These are phyloP conservation scores for Astropecten irregularis DNA, from an alignment of 53 echinoderm and acorn worm genomes.

Conservation along the genomic window DNA sequence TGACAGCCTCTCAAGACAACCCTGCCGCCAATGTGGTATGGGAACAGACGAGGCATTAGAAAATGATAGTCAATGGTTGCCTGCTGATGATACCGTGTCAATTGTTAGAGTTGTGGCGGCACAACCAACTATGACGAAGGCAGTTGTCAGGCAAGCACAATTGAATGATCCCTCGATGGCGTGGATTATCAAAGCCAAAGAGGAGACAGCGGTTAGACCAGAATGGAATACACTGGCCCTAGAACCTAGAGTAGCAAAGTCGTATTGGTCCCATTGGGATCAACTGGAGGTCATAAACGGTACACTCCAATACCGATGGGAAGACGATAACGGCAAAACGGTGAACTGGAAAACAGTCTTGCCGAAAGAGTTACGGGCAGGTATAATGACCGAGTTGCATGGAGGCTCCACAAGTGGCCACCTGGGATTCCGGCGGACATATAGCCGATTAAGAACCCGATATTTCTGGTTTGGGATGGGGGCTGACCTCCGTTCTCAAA, in stretches of 20 bases:
- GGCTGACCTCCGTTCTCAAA: slow-evolving; percentile 31
- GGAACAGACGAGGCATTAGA: not conserved
- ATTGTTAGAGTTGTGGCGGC: not conserved
- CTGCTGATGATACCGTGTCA: not conserved
- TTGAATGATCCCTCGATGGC: slow-evolving; percentile 15
- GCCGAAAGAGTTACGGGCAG: not conserved
- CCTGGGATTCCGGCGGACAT: slow-evolving; percentile 64
- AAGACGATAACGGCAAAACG: slow-evolving; percentile 36
- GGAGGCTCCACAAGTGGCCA: slow-evolving; percentile 56
- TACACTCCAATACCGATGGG: slow-evolving; percentile 60
- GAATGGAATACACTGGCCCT: slow-evolving; percentile 17
- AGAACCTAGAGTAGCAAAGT: slow-evolving; percentile 9
- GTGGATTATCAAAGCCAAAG: slow-evolving; percentile 19
- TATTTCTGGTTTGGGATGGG: slow-evolving; percentile 67
- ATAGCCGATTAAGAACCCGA: slow-evolving; percentile 18
- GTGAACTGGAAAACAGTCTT: slow-evolving; percentile 55
- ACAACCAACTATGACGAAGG: not conserved
- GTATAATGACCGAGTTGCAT: slow-evolving; percentile 57
- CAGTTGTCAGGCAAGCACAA: no score
- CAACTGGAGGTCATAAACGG: slow-evolving; percentile 40
- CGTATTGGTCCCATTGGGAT: slow-evolving; percentile 64
- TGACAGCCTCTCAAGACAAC: slow-evolving; percentile 25
- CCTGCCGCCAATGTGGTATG: no score
- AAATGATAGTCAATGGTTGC: no score
- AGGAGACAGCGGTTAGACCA: slow-evolving; percentile 15